Evolutionary conservation across 2,113 vertebrate species (phyloP), one percentile per base, ranked within the genome.

Genomic region (Calyptomena viridis): DNA sequence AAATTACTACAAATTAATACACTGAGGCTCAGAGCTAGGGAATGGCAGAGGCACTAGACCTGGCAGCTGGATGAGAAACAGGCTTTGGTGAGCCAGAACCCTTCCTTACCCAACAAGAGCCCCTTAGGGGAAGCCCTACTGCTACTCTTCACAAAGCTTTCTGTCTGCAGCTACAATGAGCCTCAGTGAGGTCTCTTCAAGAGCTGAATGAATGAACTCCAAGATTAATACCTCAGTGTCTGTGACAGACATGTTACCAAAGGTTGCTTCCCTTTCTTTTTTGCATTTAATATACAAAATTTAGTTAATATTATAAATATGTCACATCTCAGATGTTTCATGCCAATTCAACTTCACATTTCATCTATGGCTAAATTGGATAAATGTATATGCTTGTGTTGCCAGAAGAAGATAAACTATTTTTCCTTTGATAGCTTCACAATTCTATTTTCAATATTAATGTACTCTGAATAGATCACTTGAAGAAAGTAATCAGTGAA

Each of bases 401-500:
- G 59, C 52, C 50, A 71, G 64, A 67, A 74, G 21, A 59, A 77
- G 35, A 84, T 66, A 9, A 50, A 90, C 50, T 56, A 62, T 37
- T 82, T 92, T 90, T 62, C 69, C 28, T 84, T 75, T 84, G 44
- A 59, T 81, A 59, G 39, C 47, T 94, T 92, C 59, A 18, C 84
- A 75, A 84, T 59, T 93, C 39, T 67, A 28, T 83, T 84, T 84
- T 87, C 71, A 92, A 44, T 83, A 87, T 87, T 79, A 62, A 87
- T 85, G 39, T 31, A 71, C 37, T 94, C 74, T 66, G 91, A 58
- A 73, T 24, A 82, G 73, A 74, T 82, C 40, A 59, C 40, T 10
- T 87, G 66, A 92, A 93, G 50, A 87, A 88, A 86, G 73, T 74
- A 84, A 93, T 89, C 78, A 87, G 66, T 33, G 27, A 86, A 59